Conservation (phyloP, 2,797 vertebrate species). For the Pterois miles region DNA sequence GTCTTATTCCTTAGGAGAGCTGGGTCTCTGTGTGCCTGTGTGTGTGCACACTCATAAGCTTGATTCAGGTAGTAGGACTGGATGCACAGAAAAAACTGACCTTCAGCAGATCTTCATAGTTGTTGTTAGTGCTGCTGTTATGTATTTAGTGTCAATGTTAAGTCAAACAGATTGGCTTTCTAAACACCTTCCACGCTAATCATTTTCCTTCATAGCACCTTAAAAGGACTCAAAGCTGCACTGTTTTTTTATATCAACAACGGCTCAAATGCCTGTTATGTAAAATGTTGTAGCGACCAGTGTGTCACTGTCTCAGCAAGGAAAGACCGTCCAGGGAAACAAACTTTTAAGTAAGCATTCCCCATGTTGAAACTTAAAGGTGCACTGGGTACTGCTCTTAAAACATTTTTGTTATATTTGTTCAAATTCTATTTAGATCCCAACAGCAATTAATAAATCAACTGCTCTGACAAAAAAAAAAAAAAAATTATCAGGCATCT, state of each 20-base stretch:
- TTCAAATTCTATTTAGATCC: no score
- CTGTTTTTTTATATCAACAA: background rate
- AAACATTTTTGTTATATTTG: no score
- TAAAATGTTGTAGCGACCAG: background rate
- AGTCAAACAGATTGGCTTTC: background rate
- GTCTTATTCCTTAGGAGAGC: constrained; percentile 28
- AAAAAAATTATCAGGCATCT: no score
- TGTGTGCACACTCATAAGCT: background rate
- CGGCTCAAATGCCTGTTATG: background rate
- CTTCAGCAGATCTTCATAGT: constrained; percentile 10
- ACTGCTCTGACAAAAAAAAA: no score
- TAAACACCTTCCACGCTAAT: background rate
- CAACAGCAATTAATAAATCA: no score
- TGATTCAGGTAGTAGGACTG: background rate
- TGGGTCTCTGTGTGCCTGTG: background rate
- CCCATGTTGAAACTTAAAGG: no score
- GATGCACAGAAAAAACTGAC: background rate
- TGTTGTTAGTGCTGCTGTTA: constrained; percentile 6
- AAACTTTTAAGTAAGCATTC: no score
- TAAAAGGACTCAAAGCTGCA: background rate
- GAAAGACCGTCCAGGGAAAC: background rate
- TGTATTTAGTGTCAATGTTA: constrained; percentile 2
- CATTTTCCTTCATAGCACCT: background rate
- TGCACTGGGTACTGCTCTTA: no score
- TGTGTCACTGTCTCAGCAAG: background rate